Evolutionary conservation across 2,888 invertebrate genomes (phyloP), one percentile per base, ranked within the genome.

Genomic region (Rhagophthalmus giganteus): DNA sequence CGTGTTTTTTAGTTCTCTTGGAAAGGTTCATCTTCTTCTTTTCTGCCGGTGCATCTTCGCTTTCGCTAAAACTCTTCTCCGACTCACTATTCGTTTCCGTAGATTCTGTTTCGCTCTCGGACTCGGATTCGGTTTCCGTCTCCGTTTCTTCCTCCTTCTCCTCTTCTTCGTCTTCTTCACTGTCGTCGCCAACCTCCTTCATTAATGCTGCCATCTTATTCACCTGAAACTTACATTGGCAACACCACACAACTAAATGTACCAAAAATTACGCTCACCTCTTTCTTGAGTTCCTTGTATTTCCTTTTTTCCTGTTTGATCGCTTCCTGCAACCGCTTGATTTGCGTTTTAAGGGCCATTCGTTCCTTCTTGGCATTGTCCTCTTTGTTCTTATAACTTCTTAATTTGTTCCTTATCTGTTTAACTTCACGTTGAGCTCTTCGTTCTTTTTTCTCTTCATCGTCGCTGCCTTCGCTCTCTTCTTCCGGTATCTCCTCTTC

Each of bases 171-270:
- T 71, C 79, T 66, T 68, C 61, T 30, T 63, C 63, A n/a, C 76
- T 76, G 12, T 79, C 79, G 11, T 79, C 79, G 1, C 85, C 87
- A 1, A 82, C 84, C 64, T 89, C 88, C 63, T 87, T 90, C 87
- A 93, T 87, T 67, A 91, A 80, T 9, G 87, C 86, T 0, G 91
- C 91, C 91, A 93, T 93, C 76, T 92, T 92, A 67, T 91, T 90
- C 6, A 92, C 91, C 78, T 92, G 37, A n/a, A n/a, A n/a, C n/a
- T n/a, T n/a, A n/a, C n/a, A n/a, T n/a, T n/a, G n/a, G n/a, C n/a
- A n/a, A n/a, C n/a, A n/a, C n/a, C n/a, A n/a, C n/a, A n/a, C n/a
- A n/a, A n/a, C n/a, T n/a, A n/a, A n/a, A n/a, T n/a, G n/a, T n/a
- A n/a, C n/a, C n/a, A n/a, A n/a, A n/a, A n/a, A n/a, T n/a, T n/a